Conservation (phyloP, 2,888 invertebrate species). For the Sialis fuliginosa region DNA sequence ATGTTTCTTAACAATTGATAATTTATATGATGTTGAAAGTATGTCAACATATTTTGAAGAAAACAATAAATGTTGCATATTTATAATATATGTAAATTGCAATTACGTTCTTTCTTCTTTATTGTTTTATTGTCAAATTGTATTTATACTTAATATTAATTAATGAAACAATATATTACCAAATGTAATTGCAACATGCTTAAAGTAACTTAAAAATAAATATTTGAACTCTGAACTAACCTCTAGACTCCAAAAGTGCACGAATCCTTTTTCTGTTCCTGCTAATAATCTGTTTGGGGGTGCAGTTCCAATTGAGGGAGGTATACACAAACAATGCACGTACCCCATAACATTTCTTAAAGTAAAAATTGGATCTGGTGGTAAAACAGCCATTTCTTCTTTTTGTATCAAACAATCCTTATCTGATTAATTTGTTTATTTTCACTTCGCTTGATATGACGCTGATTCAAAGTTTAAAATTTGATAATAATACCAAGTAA, state of each 20-base stretch:
- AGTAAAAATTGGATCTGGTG: slow-evolving; percentile 60
- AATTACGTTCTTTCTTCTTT: too few relatives aligned
- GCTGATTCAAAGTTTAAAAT: too few relatives aligned
- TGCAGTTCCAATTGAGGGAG: slow-evolving; percentile 30
- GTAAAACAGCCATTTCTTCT: slow-evolving; percentile 45
- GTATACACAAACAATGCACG: slow-evolving; percentile 54
- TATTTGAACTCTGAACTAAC: slow-evolving; percentile 25
- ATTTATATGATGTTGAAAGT: too few relatives aligned
- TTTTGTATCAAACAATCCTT: neutral
- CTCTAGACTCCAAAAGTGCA: slow-evolving; percentile 65
- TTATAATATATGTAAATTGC: too few relatives aligned
- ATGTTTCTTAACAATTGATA: too few relatives aligned
- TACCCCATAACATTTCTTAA: slow-evolving; percentile 54
- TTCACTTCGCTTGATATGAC: neutral
- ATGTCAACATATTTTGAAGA: too few relatives aligned
- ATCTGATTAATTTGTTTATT: neutral
- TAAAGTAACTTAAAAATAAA: slow-evolving; percentile 1
- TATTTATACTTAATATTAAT: too few relatives aligned
- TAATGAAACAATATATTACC: too few relatives aligned
- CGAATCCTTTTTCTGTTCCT: slow-evolving; percentile 54
- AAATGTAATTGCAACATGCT: neutral
- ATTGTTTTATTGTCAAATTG: too few relatives aligned
- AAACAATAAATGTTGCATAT: too few relatives aligned
- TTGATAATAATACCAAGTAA: too few relatives aligned
- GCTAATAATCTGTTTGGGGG: slow-evolving; percentile 47